Evolutionary conservation across 2,888 invertebrate genomes (phyloP).

Genomic region (Malthinus seriepunctatus): DNA sequence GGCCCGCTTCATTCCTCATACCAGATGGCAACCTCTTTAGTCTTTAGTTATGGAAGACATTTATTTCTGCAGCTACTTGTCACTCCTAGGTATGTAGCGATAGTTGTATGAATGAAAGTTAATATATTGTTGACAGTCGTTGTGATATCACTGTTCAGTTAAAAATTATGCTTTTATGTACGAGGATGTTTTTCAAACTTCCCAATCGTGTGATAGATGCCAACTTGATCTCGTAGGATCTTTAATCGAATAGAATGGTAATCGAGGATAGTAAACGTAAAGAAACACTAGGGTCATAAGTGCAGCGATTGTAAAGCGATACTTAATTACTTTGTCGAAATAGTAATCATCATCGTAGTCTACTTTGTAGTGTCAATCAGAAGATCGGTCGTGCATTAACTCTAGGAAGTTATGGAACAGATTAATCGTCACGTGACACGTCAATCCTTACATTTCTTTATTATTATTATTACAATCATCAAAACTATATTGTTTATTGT

Average conservation of each 20-base stretch:
- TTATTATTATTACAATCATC: conserved; percentile 28
- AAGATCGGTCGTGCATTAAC: conserved; percentile 49
- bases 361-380: conserved; percentile 48
- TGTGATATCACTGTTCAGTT: too few species aligned
- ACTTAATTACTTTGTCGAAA: conserved; percentile 46
- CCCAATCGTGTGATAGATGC: too few species aligned
- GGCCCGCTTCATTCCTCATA: too few species aligned
- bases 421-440: conserved; percentile 39
- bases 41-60: too few species aligned
- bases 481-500: conserved; percentile 48
- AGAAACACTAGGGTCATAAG: conserved; percentile 1
- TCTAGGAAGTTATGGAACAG: conserved; percentile 30
- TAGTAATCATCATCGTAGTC: conserved; percentile 41
- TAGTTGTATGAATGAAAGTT: too few species aligned
- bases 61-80: too few species aligned
- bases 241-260: background rate
- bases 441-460: conserved; percentile 44
- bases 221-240: too few species aligned
- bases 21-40: too few species aligned
- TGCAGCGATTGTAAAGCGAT: conserved; percentile 34
- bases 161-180: too few species aligned
- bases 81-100: too few species aligned
- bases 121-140: too few species aligned
- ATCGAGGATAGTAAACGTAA: background rate
- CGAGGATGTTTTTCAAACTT: too few species aligned